Base-by-base conservation (phyloP, 2,888 invertebrate genomes). In the Parapristionchus giblindavisi region DNA sequence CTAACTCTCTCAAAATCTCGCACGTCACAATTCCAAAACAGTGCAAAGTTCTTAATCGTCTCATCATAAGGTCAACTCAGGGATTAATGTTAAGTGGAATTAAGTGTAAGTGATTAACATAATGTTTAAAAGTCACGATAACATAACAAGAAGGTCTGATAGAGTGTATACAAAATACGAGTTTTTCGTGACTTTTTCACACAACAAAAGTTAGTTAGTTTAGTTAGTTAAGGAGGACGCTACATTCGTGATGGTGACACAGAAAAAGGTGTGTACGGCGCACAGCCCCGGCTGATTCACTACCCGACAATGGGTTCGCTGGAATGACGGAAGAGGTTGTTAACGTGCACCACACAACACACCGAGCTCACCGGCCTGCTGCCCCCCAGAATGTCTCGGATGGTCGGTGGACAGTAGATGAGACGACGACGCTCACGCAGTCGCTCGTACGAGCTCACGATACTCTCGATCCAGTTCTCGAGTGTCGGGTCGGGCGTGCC, bases 361-460 rank as follows among this genome's bases (percentile, higher is more conserved):
- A 68, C 68, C 68, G 38, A 32, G 61, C 78, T 75, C 56, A 81
- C 83, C 75, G 83, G 79, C 40, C 73, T 78, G 14, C 79, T 79
- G n/a, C 83, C 82, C 32, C 78, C 80, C 34, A 85, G 61, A 48
- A 85, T 81, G 63, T 84, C 83, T 4, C 78, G 51, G 21, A 85
- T 66, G 1, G 79, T 76, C 27, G 79, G 77, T 11, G 82, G 79
- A 56, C 84, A 82, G 71, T 81, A 82, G 75, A 84, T 78, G 65
- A 85, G 78, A 36, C 84, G 77, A 63, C 85, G 77, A 11, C 85
- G 75, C 34, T 84, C 83, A 2, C 78, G 52, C 8, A 84, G 78
- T 27, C 68, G 68, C 17, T 43, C 68, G 36, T 68, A 68, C 34
- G 38, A 11, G 14, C 52, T 52, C 24, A 68, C 68, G 14, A 68